Conservation (phyloP, 2,888 invertebrate genomes). For the Dascillus cervinus region DNA sequence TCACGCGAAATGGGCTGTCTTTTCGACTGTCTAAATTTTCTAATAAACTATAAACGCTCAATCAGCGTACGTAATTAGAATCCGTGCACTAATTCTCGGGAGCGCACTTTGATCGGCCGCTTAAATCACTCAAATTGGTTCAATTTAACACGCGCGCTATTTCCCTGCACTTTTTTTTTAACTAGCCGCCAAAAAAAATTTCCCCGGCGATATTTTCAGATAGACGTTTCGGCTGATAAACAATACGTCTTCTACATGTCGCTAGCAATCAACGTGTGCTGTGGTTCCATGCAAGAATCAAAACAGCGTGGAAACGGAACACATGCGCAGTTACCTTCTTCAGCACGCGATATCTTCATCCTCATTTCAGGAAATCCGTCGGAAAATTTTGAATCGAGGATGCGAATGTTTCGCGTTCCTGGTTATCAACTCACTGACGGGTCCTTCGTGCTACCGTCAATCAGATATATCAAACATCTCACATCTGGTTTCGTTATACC, state of each 20-base stretch:
- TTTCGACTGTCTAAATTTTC: too few species aligned
- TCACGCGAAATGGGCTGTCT: too few species aligned
- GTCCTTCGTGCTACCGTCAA: constrained; percentile 10
- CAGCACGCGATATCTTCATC: constrained; percentile 19
- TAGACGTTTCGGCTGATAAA: constrained; percentile 24
- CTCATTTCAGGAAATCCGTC: background rate
- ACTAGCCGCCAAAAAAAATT: too few species aligned
- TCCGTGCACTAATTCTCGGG: too few species aligned
- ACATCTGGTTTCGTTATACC: constrained; percentile 5
- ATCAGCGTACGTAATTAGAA: too few species aligned
- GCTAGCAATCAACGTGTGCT: constrained; percentile 32
- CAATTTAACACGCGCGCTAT: too few species aligned
- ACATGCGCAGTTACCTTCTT: constrained; percentile 26
- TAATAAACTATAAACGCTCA: too few species aligned
- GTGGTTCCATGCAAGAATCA: constrained; percentile 30
- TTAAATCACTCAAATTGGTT: constrained; percentile 7
- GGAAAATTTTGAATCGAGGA: background rate
- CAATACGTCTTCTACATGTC: constrained; percentile 29
- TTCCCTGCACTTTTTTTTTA: too few species aligned
- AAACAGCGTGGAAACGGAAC: constrained; percentile 31
- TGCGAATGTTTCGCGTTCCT: constrained; percentile 5
- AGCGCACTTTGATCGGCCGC: too few species aligned
- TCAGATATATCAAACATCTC: constrained; percentile 7
- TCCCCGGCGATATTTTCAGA: too few species aligned
- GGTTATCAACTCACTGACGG: constrained; percentile 13